Evolutionary conservation across 2,113 vertebrate species (phyloP).

Genomic region (Prunella himalayana): DNA sequence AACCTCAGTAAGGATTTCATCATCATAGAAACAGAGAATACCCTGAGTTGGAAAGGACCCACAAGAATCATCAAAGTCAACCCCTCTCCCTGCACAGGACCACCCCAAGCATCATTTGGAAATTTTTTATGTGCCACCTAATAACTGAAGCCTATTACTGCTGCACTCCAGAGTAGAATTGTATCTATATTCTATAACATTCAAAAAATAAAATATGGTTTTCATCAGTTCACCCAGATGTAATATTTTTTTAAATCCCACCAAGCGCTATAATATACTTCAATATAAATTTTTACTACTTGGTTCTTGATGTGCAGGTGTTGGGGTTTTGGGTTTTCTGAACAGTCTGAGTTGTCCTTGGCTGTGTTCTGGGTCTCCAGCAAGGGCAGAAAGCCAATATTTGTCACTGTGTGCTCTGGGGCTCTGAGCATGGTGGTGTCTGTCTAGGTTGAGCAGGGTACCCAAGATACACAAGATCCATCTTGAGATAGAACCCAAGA

Average conservation of each 20-base stretch:
- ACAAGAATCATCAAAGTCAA: neutral
- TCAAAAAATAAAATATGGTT: neutral
- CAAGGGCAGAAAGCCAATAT: neutral
- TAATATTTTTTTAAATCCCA: neutral
- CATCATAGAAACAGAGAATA: neutral
- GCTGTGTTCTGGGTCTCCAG: neutral
- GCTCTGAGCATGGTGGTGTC: accelerated
- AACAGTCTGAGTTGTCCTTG: neutral
- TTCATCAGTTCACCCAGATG: neutral
- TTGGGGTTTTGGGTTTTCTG: neutral
- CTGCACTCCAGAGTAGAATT: neutral
- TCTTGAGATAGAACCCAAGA: neutral
- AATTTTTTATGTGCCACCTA: neutral
- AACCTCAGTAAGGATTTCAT: neutral
- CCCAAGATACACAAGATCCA: neutral
- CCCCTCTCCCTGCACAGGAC: neutral
- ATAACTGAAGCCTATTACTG: neutral
- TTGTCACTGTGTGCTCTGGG: neutral
- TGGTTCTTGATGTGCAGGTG: neutral
- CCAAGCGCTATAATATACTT: neutral
- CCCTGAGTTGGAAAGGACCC: neutral
- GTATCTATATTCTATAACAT: neutral
- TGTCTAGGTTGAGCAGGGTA: neutral
- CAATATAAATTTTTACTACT: neutral
- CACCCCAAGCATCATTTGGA: neutral